A percentile compares a stretch with the other conserved stretches of the same genome.
These are phyloP conservation scores for Todus mexicanus DNA, from an alignment of 2,797 vertebrate genomes.

Conservation along the genomic window DNA sequence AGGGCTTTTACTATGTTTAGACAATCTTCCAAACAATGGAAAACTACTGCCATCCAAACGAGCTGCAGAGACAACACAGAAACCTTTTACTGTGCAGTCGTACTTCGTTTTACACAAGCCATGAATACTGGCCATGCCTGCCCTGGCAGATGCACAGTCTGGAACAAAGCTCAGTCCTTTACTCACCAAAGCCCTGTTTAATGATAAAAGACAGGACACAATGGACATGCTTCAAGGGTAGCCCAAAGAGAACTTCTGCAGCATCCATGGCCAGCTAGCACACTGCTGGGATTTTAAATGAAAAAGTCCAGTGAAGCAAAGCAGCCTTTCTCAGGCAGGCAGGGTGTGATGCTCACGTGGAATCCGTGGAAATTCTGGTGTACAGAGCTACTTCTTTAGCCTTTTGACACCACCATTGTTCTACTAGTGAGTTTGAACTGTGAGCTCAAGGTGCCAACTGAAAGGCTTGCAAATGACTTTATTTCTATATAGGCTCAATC, in stretches of 20 bases:
- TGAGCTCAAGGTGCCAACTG: background rate
- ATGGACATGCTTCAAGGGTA: background rate
- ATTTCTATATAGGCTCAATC: background rate
- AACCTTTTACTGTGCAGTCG: background rate
- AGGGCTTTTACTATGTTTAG: conserved; percentile 34
- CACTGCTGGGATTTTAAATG: background rate
- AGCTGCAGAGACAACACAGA: background rate
- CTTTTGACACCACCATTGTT: background rate
- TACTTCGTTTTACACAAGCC: background rate
- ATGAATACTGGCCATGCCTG: background rate
- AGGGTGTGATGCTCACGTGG: background rate
- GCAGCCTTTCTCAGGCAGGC: background rate
- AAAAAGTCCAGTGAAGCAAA: background rate
- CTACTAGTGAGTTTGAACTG: background rate
- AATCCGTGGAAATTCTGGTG: background rate
- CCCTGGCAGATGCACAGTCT: background rate
- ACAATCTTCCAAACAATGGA: conserved; percentile 47
- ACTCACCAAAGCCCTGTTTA: background rate
- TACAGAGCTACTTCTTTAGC: background rate
- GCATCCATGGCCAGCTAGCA: background rate
- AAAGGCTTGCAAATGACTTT: background rate
- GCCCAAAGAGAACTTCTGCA: background rate
- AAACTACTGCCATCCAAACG: conserved; percentile 8
- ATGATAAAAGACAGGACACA: background rate
- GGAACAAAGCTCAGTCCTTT: background rate